Conservation (phyloP, 2,888 invertebrate genomes). For the Pycnomerus fuliginosus region DNA sequence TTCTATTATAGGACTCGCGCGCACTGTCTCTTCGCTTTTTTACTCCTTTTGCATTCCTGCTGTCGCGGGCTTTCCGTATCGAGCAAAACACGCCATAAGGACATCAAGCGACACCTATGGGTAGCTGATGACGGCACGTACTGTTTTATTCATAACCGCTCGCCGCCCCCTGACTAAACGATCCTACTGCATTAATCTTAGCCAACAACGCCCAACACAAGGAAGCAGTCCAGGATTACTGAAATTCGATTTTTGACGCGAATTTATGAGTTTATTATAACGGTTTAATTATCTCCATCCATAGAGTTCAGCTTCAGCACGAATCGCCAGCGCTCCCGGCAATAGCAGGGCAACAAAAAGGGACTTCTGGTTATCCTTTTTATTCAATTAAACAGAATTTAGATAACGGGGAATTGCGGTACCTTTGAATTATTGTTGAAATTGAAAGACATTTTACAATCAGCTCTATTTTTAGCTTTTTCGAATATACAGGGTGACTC, state of each 20-base stretch:
- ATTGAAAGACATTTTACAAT: too few relatives aligned
- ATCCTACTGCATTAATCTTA: constrained; percentile 38
- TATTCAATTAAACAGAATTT: too few relatives aligned
- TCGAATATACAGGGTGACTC: too few relatives aligned
- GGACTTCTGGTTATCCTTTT: too few relatives aligned
- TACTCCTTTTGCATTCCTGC: constrained; percentile 25
- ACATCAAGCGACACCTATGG: constrained; percentile 22
- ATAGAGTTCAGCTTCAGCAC: not conserved
- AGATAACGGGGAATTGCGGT: too few relatives aligned
- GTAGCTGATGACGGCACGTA: constrained; percentile 6
- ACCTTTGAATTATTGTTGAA: too few relatives aligned
- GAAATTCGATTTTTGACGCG: constrained; percentile 25
- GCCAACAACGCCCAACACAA: constrained; percentile 18
- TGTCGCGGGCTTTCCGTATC: constrained; percentile 7
- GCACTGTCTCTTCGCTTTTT: constrained; percentile 33
- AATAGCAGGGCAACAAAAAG: too few relatives aligned
- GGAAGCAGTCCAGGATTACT: constrained; percentile 22
- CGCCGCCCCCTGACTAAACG: constrained; percentile 30
- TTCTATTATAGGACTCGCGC: constrained; percentile 43
- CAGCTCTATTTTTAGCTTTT: too few relatives aligned
- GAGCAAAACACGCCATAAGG: not conserved
- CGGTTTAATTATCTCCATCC: constrained; percentile 25
- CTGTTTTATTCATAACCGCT: constrained; percentile 22
- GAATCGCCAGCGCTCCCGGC: not conserved
- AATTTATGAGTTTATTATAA: constrained; percentile 30